Conservation (phyloP, 2,797 vertebrate genomes). For the Siniperca scherzeri region DNA sequence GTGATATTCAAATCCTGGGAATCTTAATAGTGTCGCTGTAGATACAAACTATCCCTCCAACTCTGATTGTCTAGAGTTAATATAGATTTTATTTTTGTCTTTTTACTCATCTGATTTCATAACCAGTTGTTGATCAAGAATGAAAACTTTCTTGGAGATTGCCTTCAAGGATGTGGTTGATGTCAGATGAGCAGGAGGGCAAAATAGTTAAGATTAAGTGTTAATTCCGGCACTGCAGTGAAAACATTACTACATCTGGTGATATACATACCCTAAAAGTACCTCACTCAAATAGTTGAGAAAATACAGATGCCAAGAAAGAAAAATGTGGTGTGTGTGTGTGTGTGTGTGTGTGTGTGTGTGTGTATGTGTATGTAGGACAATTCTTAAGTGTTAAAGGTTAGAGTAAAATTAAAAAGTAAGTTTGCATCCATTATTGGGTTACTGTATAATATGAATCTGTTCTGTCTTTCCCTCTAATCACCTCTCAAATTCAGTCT, state of each 20-base stretch:
- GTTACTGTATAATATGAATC: background rate
- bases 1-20: slow-evolving; percentile 17
- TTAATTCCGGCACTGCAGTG: background rate
- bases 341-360: background rate
- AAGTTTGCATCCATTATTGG: background rate
- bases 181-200: background rate
- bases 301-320: background rate
- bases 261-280: too few relatives aligned
- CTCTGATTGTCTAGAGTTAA: background rate
- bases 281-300: too few relatives aligned
- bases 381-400: background rate
- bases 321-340: background rate
- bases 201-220: background rate
- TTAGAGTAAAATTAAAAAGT: too few relatives aligned
- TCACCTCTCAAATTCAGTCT: background rate
- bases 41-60: background rate
- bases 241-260: too few relatives aligned
- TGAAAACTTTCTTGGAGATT: background rate
- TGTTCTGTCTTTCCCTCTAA: too few relatives aligned
- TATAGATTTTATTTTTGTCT: background rate
- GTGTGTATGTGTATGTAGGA: background rate
- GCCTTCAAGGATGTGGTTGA: background rate
- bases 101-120: background rate
- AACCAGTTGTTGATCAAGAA: background rate
- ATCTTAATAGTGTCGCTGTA: background rate